phyloP scores from a whole-genome alignment of 2,113 vertebrate species.

The Hoplias malabaricus region DNA sequence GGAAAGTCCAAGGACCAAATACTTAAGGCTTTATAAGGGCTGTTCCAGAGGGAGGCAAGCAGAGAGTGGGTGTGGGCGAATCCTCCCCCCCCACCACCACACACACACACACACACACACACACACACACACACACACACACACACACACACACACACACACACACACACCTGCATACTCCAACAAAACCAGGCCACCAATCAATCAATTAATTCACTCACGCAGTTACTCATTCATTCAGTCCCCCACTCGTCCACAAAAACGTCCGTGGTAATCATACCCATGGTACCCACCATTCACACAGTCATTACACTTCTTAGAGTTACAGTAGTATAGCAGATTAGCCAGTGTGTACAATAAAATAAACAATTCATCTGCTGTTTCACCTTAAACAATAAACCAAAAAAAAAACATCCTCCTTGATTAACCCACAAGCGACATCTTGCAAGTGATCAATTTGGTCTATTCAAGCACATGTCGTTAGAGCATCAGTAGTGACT shows the following conservation, averaged over 20 bases:
- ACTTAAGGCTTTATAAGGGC: conserved; percentile 98
- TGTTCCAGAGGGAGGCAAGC: conserved; percentile 78
- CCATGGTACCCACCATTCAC: conserved; percentile 74
- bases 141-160: conserved; percentile 76
- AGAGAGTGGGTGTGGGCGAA: conserved; percentile 79
- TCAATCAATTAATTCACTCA: conserved; percentile 12
- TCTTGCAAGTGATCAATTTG: conserved; percentile 95
- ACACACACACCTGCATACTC: conserved; percentile 83
- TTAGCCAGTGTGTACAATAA: conserved; percentile 99
- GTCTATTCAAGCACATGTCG: conserved; percentile 70
- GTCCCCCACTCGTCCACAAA: conserved; percentile 68
- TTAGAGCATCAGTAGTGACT: conserved; percentile 71
- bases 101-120: conserved; percentile 82
- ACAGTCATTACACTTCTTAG: conserved; percentile 81
- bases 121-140: conserved; percentile 72
- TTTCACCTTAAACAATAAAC: conserved; percentile 68
- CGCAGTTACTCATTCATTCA: background rate
- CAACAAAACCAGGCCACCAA: conserved; percentile 2
- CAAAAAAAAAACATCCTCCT: conserved; percentile 45
- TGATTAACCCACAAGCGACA: conserved; percentile 75
- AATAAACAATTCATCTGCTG: conserved; percentile 86
- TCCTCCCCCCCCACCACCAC: conserved; percentile 76
- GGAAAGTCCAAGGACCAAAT: conserved; percentile 88
- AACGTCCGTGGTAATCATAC: conserved; percentile 70
- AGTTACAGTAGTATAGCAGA: conserved; percentile 98